Conservation (phyloP, 2,888 invertebrate genomes). For the Lasioglossum marginatum region DNA sequence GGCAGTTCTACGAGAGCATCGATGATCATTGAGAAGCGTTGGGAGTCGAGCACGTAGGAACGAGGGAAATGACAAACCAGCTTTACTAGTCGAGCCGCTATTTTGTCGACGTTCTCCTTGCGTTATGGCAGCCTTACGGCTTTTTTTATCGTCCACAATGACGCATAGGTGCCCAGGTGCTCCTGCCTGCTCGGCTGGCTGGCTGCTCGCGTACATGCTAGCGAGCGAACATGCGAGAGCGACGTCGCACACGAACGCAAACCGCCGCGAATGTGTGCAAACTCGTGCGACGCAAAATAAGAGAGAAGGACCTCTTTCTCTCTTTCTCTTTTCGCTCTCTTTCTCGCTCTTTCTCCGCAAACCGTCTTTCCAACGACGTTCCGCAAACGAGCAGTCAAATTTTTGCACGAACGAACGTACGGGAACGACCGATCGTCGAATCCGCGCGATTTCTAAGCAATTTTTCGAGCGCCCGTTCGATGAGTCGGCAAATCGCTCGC, state of each 20-base stretch:
- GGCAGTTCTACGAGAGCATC: neutral
- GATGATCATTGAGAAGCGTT: slow-evolving; percentile 39
- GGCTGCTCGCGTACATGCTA: slow-evolving; percentile 12
- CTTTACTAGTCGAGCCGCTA: slow-evolving; percentile 63
- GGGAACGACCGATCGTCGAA: slow-evolving; percentile 16
- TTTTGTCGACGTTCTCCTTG: slow-evolving; percentile 67
- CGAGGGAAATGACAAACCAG: slow-evolving; percentile 67
- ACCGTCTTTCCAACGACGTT: slow-evolving; percentile 38
- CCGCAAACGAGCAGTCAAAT: slow-evolving; percentile 41
- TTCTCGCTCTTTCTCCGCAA: slow-evolving; percentile 4
- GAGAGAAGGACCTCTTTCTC: slow-evolving; percentile 25
- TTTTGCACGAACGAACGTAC: slow-evolving; percentile 28
- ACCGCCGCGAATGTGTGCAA: slow-evolving; percentile 27
- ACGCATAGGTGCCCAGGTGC: slow-evolving; percentile 72
- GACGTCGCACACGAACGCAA: neutral
- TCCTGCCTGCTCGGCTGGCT: slow-evolving; percentile 48
- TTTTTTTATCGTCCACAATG: slow-evolving; percentile 71
- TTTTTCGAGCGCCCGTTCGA: slow-evolving; percentile 41
- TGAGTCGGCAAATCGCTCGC: slow-evolving; percentile 57
- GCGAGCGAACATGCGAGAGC: slow-evolving; percentile 13
- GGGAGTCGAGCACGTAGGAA: slow-evolving; percentile 32
- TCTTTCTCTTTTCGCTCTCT: neutral
- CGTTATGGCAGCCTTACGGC: slow-evolving; percentile 66
- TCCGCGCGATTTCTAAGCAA: slow-evolving; percentile 52
- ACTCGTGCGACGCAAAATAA: slow-evolving; percentile 54